Evolutionary conservation across 2,888 invertebrate species (phyloP), one percentile per base, ranked within the genome.

Genomic region (Lasioglossum zephyrum): DNA sequence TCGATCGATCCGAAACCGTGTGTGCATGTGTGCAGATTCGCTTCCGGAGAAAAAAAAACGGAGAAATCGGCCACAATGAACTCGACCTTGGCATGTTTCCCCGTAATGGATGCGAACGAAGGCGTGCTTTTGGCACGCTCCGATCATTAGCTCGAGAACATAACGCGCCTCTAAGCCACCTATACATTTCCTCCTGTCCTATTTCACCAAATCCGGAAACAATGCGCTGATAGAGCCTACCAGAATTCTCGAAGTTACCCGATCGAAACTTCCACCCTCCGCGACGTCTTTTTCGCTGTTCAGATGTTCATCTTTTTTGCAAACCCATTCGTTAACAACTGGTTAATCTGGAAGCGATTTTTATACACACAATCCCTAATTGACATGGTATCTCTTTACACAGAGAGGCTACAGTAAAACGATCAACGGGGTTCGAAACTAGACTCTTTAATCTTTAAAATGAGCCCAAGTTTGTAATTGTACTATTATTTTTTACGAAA

Each of bases 21-120:
- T 13, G 26, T n/a, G 26, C 60, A 60, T 26, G 4, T 44, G 3
- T 26, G 60, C 26, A 26, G 60, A 53, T 13, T 26, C 26, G 5
- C 60, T 26, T 5, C 26, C 26, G 60, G 4, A 60, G 13, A 16
- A 26, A 60, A 36, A 41, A 13, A 31, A 31, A 31, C 31, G 36
- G 3, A 36, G 66, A 79, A 77, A 87, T 86, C 82, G 77, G 86
- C 41, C 53, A 60, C 75, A 66, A 81, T 86, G 78, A 79, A 79
- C 76, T 73, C 86, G 86, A 86, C 86, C 86, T 86, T 86, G 86
- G 82, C 86, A 87, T 86, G 82, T 22, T 86, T 86, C 72, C 18
- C 72, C 41, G 77, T 77, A 82, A 80, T 79, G 86, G 79, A 82
- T 39, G 79, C 82, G 82, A 80, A 63, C 39, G 60, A 77, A 75